phyloP scores from a whole-genome alignment of 1,140 invertebrate genomes.

The Mamestra configurata region DNA sequence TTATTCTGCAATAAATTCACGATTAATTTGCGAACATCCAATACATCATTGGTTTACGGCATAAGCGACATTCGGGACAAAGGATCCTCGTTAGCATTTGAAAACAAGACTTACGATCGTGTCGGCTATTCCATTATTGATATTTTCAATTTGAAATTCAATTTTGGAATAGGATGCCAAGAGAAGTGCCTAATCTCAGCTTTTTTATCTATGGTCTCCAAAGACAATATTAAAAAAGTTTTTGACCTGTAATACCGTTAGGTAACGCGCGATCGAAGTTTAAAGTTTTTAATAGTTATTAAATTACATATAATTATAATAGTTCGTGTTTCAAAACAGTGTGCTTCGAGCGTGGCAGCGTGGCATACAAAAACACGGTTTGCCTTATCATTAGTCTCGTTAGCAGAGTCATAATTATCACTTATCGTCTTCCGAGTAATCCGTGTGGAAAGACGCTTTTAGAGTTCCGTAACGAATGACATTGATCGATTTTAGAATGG shows the following conservation, averaged over 20 bases:
- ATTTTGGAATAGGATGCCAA: not conserved
- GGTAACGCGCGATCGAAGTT: constrained; percentile 12
- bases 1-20: too few species aligned
- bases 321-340: constrained; percentile 17
- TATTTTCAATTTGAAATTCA: constrained; percentile 9
- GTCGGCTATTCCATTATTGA: not conserved
- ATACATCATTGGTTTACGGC: not conserved
- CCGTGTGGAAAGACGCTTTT: constrained; percentile 20
- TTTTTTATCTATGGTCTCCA: too few species aligned
- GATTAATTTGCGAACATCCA: not conserved
- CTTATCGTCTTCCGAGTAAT: constrained; percentile 57
- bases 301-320: constrained; percentile 45
- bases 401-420: constrained; percentile 66
- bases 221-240: constrained; percentile 14
- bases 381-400: constrained; percentile 64
- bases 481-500: not conserved
- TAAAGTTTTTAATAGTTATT: constrained; percentile 1
- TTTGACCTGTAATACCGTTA: constrained; percentile 25
- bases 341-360: constrained; percentile 14
- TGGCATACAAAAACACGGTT: constrained; percentile 39
- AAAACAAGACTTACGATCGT: not conserved
- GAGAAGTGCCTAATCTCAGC: too few species aligned
- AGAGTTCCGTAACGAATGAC: not conserved
- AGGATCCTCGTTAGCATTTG: not conserved
- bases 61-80: not conserved